These are phyloP conservation scores for Sinella curviseta DNA, from an alignment of 1,140 invertebrate species.

Conservation along the genomic window DNA sequence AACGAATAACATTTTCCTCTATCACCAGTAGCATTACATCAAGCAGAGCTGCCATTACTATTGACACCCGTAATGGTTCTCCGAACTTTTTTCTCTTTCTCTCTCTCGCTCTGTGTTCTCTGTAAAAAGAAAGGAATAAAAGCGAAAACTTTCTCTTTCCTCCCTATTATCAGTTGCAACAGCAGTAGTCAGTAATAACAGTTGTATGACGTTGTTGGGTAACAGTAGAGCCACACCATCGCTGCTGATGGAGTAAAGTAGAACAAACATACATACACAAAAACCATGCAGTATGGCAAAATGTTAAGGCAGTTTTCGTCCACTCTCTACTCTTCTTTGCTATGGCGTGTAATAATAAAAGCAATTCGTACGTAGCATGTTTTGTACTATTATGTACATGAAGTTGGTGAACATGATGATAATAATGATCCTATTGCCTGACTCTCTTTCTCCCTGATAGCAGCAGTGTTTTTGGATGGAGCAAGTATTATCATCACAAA, in stretches of 20 bases:
- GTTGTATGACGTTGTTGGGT: neutral
- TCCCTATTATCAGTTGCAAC: neutral
- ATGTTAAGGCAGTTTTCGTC: no score
- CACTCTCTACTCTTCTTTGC: no score
- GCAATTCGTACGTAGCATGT: no score
- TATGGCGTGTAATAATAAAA: no score
- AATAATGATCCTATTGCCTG: no score
- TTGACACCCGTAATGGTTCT: conserved; percentile 9
- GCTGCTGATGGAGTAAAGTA: neutral
- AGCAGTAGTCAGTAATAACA: neutral
- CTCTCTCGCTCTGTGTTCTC: neutral
- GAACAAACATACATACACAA: neutral
- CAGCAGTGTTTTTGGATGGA: no score
- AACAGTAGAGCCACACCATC: neutral
- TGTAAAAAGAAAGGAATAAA: neutral
- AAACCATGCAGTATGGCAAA: no score
- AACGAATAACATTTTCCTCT: conserved; percentile 5
- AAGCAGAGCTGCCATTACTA: conserved; percentile 5
- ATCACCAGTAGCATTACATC: conserved; percentile 4
- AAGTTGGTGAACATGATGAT: no score
- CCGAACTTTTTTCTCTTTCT: neutral
- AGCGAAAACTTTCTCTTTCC: neutral
- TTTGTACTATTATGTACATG: no score
- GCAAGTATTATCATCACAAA: no score
- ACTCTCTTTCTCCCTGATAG: no score